phyloP scores from a whole-genome alignment of 1,140 invertebrate species.

The Pinna nobilis region DNA sequence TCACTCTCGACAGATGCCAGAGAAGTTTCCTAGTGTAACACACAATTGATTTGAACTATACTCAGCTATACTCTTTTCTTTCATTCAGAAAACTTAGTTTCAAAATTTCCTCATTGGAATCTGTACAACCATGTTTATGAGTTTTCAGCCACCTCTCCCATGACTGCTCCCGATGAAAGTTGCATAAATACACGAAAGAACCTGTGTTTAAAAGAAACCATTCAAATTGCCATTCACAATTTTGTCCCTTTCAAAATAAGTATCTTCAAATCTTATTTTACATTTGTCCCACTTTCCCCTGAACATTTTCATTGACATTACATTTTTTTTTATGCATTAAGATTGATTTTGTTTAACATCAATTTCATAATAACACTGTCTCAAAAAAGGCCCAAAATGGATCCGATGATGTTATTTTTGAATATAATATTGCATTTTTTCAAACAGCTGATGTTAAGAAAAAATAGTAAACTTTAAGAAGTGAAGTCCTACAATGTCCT shows the following conservation, averaged over 20 bases:
- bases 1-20: too few species aligned
- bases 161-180: conserved; percentile 34
- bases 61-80: too few species aligned
- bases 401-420: too few species aligned
- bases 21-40: too few species aligned
- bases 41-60: too few species aligned
- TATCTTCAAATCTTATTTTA: background rate
- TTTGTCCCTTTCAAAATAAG: background rate
- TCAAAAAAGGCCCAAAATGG: too few species aligned
- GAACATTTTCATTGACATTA: background rate
- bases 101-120: conserved; percentile 13
- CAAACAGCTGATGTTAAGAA: too few species aligned
- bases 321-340: background rate
- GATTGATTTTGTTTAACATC: background rate
- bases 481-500: too few species aligned
- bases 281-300: background rate
- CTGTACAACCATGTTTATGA: conserved; percentile 1
- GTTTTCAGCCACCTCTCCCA: conserved; percentile 26
- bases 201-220: conserved; percentile 2
- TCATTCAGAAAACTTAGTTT: too few species aligned
- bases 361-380: background rate
- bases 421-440: too few species aligned
- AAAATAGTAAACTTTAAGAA: too few species aligned
- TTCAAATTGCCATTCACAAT: background rate
- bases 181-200: conserved; percentile 20